Base-by-base conservation (phyloP, 1,140 invertebrate species). In the Bradysia coprophila region DNA sequence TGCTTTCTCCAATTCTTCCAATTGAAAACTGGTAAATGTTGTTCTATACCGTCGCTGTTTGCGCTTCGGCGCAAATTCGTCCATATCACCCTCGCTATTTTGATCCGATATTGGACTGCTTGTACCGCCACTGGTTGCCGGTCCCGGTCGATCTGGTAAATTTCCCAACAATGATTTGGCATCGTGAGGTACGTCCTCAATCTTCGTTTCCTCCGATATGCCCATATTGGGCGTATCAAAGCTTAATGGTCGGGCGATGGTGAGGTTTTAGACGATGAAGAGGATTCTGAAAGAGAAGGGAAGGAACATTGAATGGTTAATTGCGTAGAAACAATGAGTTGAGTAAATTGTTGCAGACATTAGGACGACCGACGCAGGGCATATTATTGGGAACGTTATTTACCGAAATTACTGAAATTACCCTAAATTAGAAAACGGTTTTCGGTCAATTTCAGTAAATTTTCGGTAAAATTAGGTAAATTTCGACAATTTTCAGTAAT, bases 1-100 rank as follows among this genome's bases (percentile, higher is more conserved):
- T 0, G 91, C 91, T 61, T 95, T 96, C 61, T 98, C 93, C 45
- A 98, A 66, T 63, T 97, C 93, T 57, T 96, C 92, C 41, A 97
- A 66, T 62, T 96, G 91, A 57, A 88, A 92, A 52, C 85, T 90
- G 6, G 89, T 94, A 63, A 94, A 94, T 28, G 91, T 94, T 2
- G 91, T 94, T 42, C 91, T 69, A 59, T 94, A 94, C 32, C 90
- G 63, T 2, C 90, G 68, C 54, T 94, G 90, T 55, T 94, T 95
- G 47, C 89, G 68, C 58, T 91, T 93, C 1, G 86, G 86, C 0
- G 78, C 68, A 54, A 83, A 86, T 42, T 88, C 85, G 49, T 86
- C 82, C 43, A 74, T 58, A 41, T 82, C 80, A 1, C 77, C 73
- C 41, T 86, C 81, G 49, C 79, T 81, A 46, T 80, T 80, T 23